Evolutionary conservation across 2,113 vertebrate genomes (phyloP).

Genomic region (Mesoclemmys tuberculata): DNA sequence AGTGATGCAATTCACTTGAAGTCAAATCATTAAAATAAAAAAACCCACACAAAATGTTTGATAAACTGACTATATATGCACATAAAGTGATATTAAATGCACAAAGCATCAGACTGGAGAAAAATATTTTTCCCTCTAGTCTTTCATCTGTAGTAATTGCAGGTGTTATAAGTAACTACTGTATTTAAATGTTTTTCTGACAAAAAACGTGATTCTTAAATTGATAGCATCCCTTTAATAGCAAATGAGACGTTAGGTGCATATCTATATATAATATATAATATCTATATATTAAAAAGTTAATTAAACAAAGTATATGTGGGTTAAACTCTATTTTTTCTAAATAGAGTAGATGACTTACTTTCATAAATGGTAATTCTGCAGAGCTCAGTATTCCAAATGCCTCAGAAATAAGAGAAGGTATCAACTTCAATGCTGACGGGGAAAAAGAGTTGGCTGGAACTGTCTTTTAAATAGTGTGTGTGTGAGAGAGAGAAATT

Average conservation of each 20-base stretch:
- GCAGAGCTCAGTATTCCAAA: not conserved
- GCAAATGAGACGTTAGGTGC: not conserved
- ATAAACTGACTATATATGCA: not conserved
- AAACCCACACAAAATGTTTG: not conserved
- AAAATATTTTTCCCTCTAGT: not conserved
- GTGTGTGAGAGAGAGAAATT: not conserved
- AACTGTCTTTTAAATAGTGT: not conserved
- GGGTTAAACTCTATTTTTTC: accelerated
- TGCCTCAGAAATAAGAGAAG: not conserved
- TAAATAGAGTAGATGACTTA: not conserved
- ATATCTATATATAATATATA: too few species aligned
- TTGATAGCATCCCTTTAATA: not conserved
- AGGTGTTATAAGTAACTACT: not conserved
- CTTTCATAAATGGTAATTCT: accelerated
- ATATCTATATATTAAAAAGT: not conserved
- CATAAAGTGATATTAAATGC: not conserved
- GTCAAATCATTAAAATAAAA: not conserved
- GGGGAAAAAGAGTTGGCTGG: not conserved
- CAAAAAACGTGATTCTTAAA: not conserved
- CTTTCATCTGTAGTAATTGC: not conserved
- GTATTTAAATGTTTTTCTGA: not conserved
- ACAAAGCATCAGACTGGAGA: not conserved
- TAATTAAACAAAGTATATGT: not conserved
- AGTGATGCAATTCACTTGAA: not conserved
- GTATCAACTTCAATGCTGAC: not conserved